Conservation (phyloP, 2,888 invertebrate genomes). For the Pyrochroa serraticornis region DNA sequence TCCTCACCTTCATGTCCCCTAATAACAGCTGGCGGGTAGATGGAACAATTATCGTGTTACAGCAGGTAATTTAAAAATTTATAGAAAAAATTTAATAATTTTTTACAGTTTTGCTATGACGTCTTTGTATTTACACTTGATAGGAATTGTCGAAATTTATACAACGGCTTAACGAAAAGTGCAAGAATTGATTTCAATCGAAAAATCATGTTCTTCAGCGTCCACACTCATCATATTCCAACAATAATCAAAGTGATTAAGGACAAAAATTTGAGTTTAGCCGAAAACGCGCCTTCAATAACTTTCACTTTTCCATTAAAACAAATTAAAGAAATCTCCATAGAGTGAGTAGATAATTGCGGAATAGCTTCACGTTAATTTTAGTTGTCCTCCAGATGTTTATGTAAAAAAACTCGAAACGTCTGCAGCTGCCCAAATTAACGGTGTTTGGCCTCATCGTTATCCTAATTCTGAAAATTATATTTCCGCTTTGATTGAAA, state of each 20-base stretch:
- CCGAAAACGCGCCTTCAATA: background rate
- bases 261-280: background rate
- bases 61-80: too few species aligned
- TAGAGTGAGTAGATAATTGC: background rate
- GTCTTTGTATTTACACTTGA: slow-evolving; percentile 19
- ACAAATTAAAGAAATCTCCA: background rate
- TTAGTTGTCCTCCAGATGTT: slow-evolving; percentile 45
- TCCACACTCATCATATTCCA: background rate
- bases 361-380: too few species aligned
- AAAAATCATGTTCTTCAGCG: background rate
- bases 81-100: background rate
- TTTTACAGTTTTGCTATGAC: slow-evolving; percentile 10
- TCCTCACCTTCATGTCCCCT: slow-evolving; percentile 3
- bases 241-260: background rate
- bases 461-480: slow-evolving; percentile 45
- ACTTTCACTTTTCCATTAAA: slow-evolving; percentile 3
- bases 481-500: slow-evolving; percentile 44
- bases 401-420: slow-evolving; percentile 46
- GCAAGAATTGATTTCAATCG: background rate
- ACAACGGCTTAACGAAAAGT: background rate
- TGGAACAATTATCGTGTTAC: slow-evolving; percentile 13
- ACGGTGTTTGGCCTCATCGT: slow-evolving; percentile 51
- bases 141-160: background rate
- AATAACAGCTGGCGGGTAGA: slow-evolving; percentile 6
- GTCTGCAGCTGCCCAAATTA: slow-evolving; percentile 38